Base-by-base conservation (phyloP, 2,797 vertebrate genomes). In the Diglossa cyanea region DNA sequence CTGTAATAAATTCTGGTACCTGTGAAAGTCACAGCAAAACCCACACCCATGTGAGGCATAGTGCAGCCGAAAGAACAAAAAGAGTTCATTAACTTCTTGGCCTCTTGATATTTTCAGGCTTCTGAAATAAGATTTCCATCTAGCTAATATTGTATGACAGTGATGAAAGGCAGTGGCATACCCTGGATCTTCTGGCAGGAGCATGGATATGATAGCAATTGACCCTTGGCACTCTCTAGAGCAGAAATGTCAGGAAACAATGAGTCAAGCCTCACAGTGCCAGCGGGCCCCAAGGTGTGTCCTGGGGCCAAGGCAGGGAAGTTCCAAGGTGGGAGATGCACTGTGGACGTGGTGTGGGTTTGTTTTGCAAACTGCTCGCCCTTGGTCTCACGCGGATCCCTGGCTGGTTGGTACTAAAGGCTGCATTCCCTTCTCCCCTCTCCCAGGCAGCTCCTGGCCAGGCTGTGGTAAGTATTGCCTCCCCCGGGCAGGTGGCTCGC, bases 61-160 rank as follows among this genome's bases (percentile, higher is more conserved):
- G 30, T 26, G 28, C 63, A 94, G 25, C 77, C 48, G 92, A 78
- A 47, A 88, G 57, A 95, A 83, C 68, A 71, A 37, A 80, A 74
- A 37, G 66, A 58, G 39, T 74, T 93, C 67, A 83, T 94, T 93
- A 91, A 80, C 81, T 70, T 72, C 68, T 80, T 86, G 84, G 65
- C 81, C 68, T 90, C 50, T 39, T 90, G 85, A 53, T 88, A 86
- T 95, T 94, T 94, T 71, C 75, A 86, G 53, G 75, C 47, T 91
- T 71, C 50, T 77, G 50, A 81, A 94, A 86, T 57, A 72, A 78
- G 70, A 79, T 94, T 93, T 91, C 88, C 53, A 77, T 89, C 78
- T 76, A 53, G 33, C 39, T 88, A 76, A 67, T 37, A 35, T 16
- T 33, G 4, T 57, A 23, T 53, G 67, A 53, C 71, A 63, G n/a